Conservation (phyloP, 2,888 invertebrate species). For the Cryptus viduatorius region DNA sequence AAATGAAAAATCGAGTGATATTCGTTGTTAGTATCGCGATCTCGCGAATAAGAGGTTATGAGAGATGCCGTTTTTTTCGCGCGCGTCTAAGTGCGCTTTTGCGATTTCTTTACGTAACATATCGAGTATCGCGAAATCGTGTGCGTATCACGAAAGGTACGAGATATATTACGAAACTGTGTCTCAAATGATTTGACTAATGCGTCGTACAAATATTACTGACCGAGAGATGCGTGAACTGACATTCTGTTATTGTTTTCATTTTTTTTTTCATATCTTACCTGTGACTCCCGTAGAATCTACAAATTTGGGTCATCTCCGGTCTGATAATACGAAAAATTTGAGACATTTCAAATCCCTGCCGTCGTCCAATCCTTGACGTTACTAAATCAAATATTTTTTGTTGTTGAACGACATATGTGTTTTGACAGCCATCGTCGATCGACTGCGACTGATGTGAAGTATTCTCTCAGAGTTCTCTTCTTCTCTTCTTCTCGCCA, state of each 20-base stretch:
- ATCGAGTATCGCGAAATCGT: not conserved
- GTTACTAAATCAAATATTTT: not conserved
- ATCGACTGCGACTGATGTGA: slow-evolving; percentile 17
- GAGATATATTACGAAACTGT: not conserved
- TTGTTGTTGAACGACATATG: not conserved
- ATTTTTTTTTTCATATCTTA: slow-evolving; percentile 59
- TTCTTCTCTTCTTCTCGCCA: not conserved
- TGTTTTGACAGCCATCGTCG: slow-evolving; percentile 23
- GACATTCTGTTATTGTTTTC: not conserved
- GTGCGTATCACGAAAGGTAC: not conserved
- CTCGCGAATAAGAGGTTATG: not conserved
- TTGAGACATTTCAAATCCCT: slow-evolving; percentile 69
- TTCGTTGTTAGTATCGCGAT: not conserved
- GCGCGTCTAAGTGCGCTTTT: slow-evolving; percentile 17
- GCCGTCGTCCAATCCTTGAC: not conserved
- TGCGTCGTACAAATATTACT: slow-evolving; percentile 4
- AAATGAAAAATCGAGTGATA: no score
- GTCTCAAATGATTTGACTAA: slow-evolving; percentile 31
- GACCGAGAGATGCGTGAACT: not conserved
- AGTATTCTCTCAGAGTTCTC: not conserved
- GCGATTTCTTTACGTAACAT: slow-evolving; percentile 11
- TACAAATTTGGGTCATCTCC: slow-evolving; percentile 65
- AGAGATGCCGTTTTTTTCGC: not conserved
- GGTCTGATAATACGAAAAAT: slow-evolving; percentile 66
- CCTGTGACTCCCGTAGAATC: slow-evolving; percentile 71